Evolutionary conservation across 2,113 vertebrate species (phyloP).

Genomic region (Dicerorhinus sumatrensis): DNA sequence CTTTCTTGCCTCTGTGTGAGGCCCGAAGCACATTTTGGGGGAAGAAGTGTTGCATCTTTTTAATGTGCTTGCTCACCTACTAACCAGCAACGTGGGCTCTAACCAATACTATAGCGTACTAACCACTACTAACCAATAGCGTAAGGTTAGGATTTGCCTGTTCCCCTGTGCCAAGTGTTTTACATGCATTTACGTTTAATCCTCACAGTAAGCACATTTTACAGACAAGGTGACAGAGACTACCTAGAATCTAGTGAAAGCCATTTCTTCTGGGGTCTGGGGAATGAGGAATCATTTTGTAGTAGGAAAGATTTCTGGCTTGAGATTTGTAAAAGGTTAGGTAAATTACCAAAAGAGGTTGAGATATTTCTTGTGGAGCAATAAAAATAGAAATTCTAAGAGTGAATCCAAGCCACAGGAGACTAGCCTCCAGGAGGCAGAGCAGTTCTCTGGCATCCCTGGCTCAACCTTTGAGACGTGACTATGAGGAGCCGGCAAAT

Average conservation of each 20-base stretch:
- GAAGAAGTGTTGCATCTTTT: not conserved
- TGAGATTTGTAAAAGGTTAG: slow-evolving; percentile 4
- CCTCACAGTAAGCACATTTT: not conserved
- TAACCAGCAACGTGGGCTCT: not conserved
- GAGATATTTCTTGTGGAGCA: slow-evolving; percentile 15
- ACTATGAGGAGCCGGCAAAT: not conserved
- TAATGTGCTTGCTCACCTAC: not conserved
- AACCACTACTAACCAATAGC: not conserved
- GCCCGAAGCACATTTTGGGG: not conserved
- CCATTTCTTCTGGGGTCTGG: not conserved
- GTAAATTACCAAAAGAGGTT: not conserved
- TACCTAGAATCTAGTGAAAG: not conserved
- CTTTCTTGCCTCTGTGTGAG: not conserved
- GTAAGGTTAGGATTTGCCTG: not conserved
- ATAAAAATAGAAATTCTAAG: not conserved
- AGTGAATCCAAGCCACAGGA: not conserved
- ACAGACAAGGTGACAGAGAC: not conserved
- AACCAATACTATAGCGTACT: not conserved
- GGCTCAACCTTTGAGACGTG: not conserved
- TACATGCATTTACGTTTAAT: not conserved
- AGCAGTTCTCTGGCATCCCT: not conserved
- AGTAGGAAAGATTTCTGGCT: slow-evolving; percentile 25
- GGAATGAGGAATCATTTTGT: not conserved
- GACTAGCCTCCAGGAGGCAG: not conserved
- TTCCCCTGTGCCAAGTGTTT: not conserved